Percentiles rank a stretch among this genome's conserved stretches.
These are phyloP conservation scores for Melanostoma scalare DNA, from an alignment of 2,888 invertebrate genomes.

Conservation along the genomic window DNA sequence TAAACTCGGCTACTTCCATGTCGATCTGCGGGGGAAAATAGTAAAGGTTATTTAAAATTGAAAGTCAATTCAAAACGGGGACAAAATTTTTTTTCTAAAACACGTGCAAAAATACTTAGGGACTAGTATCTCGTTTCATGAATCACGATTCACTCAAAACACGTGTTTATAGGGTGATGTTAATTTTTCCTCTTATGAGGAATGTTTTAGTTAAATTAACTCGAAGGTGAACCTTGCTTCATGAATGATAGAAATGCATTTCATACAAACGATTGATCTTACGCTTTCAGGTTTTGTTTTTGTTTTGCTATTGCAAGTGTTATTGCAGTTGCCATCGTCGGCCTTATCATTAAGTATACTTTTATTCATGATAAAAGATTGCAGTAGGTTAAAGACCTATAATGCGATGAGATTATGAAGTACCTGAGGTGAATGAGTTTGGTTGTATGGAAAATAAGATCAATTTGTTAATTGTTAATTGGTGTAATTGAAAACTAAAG, in stretches of 20 bases:
- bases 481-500: not conserved
- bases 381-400: not conserved
- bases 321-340: not conserved
- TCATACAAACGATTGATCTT: constrained; percentile 31
- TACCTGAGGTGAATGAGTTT: not conserved
- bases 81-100: not conserved
- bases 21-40: constrained; percentile 78
- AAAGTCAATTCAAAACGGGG: not conserved
- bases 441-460: not conserved
- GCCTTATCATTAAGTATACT: constrained; percentile 34
- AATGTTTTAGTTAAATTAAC: no score
- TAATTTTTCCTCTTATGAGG: not conserved
- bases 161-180: not conserved
- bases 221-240: constrained; percentile 36
- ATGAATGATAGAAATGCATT: constrained; percentile 8
- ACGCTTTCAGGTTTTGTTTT: constrained; percentile 40
- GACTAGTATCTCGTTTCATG: constrained; percentile 7
- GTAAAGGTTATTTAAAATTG: constrained; percentile 13
- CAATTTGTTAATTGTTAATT: no score
- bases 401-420: not conserved
- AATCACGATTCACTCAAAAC: constrained; percentile 43
- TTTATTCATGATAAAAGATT: constrained; percentile 39
- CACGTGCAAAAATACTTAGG: no score
- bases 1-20: constrained; percentile 92
- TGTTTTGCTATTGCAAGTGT: not conserved